Evolutionary conservation across 2,888 invertebrate genomes (phyloP), one percentile per base, ranked within the genome.

Genomic region (Phlogophora meticulosa): DNA sequence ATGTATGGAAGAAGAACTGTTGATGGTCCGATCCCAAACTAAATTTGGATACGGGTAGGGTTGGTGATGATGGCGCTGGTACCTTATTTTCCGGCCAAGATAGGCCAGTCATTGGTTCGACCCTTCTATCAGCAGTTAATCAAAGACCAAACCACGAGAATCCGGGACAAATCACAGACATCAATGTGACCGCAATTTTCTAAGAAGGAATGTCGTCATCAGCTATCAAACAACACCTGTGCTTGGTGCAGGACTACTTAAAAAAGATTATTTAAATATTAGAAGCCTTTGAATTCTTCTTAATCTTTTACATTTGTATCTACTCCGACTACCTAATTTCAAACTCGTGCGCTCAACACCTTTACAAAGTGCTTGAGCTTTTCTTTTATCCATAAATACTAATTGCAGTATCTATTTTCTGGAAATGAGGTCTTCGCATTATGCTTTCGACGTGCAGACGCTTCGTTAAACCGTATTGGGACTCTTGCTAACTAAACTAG

Each of bases 211-310:
- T 7, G 17, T 49, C 28, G 42, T 24, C 20, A 34, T 17, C 46
- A 48, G 46, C 40, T 53, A 55, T 17, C 38, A 22, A 46, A 40
- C 46, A 52, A 52, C 17, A 66, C 55, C 66, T 66, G 52, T 11
- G 10, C 32, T 36, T 17, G 32, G 7, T 38, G 20, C 20, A 68
- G 51, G 24, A 40, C 7, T 59, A 17, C 57, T 36, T 36, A 4
- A 43, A 38, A 57, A 24, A 32, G 17, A 38, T 38, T 4, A 57
- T 57, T 66, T 28, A 34, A 36, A 43, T 66, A 48, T 52, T 11
- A 48, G 10, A 13, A 40, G 43, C 17, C 38, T 40, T 40, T 51
- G 32, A 1, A 4, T 51, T 45, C 67, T 38, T 13, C 22, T 17
- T 17, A 67, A 38, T 4, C 36, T 32, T 51, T 67, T 40, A 38